Conservation (phyloP, 2,888 invertebrate species). For the Drosophila putrida region DNA sequence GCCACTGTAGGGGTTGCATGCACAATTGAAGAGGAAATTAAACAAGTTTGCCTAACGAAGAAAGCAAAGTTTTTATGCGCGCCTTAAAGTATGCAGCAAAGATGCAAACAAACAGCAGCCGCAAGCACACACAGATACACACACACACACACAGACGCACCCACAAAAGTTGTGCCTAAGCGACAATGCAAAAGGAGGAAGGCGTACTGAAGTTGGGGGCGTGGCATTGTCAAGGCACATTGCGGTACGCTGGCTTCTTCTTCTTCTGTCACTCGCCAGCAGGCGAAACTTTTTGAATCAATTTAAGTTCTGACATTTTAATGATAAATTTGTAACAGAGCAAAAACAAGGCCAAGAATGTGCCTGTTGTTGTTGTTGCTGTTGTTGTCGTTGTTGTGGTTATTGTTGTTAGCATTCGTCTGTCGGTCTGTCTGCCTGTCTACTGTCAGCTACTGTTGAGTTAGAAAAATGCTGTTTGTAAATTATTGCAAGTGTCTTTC, state of each 20-base stretch:
- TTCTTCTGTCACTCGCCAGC: slow-evolving; percentile 7
- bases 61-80: slow-evolving; percentile 67
- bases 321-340: slow-evolving; percentile 78
- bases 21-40: slow-evolving; percentile 78
- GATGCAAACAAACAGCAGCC: slow-evolving; percentile 49
- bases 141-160: slow-evolving; percentile 14
- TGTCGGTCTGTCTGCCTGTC: too few relatives aligned
- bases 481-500: slow-evolving; percentile 59
- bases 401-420: slow-evolving; percentile 16
- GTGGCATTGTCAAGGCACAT: slow-evolving; percentile 46
- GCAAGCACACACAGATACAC: slow-evolving; percentile 16
- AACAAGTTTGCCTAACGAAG: slow-evolving; percentile 77
- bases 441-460: slow-evolving; percentile 18
- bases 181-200: slow-evolving; percentile 43
- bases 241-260: slow-evolving; percentile 10
- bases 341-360: slow-evolving; percentile 63
- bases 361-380: slow-evolving; percentile 17
- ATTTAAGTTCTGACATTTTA: slow-evolving; percentile 81
- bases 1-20: slow-evolving; percentile 31
- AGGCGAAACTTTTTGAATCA: slow-evolving; percentile 76
- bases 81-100: slow-evolving; percentile 75
- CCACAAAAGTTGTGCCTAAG: slow-evolving; percentile 54
- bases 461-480: slow-evolving; percentile 64
- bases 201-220: slow-evolving; percentile 7
- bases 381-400: slow-evolving; percentile 10